A percentile compares a stretch with the other conserved stretches of the same genome.
phyloP scores from a whole-genome alignment of 2,888 invertebrate species.

The Clostera curtula region DNA sequence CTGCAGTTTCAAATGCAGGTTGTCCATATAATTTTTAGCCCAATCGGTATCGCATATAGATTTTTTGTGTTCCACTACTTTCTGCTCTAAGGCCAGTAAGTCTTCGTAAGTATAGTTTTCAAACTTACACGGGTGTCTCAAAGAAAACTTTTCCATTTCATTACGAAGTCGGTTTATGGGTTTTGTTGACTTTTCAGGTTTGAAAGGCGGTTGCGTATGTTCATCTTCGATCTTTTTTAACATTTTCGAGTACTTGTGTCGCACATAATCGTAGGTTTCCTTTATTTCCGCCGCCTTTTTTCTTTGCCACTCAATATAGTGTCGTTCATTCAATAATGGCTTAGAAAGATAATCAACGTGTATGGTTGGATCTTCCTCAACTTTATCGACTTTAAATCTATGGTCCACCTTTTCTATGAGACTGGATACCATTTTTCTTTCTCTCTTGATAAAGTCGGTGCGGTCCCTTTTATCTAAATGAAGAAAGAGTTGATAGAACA shows the following conservation, averaged over 20 bases:
- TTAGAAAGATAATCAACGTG: constrained; percentile 55
- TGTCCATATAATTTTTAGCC: constrained; percentile 64
- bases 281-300: constrained; percentile 61
- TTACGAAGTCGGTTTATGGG: constrained; percentile 30
- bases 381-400: constrained; percentile 48
- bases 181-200: constrained; percentile 20
- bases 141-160: constrained; percentile 51
- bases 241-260: constrained; percentile 56
- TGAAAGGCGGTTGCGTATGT: constrained; percentile 26
- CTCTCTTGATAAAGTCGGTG: constrained; percentile 68
- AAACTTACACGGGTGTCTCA: constrained; percentile 47
- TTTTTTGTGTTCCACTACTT: constrained; percentile 35
- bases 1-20: constrained; percentile 57
- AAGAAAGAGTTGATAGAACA: constrained; percentile 78
- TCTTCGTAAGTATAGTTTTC: constrained; percentile 57
- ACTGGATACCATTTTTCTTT: constrained; percentile 53
- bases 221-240: constrained; percentile 43
- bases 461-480: constrained; percentile 74
- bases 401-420: constrained; percentile 52
- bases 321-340: constrained; percentile 58
- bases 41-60: constrained; percentile 47
- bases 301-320: constrained; percentile 75
- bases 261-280: constrained; percentile 52
- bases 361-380: constrained; percentile 40
- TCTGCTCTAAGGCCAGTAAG: constrained; percentile 45